Conservation (phyloP, 2,113 vertebrate species). For the Urocitellus parryii region DNA sequence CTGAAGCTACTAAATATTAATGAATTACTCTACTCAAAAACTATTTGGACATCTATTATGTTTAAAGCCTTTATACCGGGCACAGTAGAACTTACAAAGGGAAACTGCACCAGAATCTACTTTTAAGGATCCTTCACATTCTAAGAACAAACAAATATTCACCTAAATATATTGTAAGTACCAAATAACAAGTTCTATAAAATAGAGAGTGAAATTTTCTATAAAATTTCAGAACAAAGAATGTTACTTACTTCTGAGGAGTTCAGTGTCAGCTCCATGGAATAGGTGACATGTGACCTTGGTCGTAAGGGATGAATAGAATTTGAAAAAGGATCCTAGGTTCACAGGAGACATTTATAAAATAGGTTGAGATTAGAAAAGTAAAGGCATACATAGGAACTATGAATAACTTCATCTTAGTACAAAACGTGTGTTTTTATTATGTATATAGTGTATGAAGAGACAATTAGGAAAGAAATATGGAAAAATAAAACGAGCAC, state of each 20-base stretch:
- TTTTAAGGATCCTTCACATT: not conserved
- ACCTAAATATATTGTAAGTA: not conserved
- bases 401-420: not conserved
- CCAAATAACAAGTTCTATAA: constrained; percentile 8
- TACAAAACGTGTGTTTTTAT: not conserved
- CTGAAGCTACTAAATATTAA: not conserved
- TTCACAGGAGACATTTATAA: not conserved
- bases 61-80: not conserved
- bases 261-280: not conserved
- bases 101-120: not conserved
- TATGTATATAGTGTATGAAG: not conserved
- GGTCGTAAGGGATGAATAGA: not conserved
- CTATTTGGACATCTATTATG: not conserved
- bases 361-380: constrained; percentile 5
- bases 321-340: not conserved
- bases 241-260: not conserved
- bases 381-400: not conserved
- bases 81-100: not conserved
- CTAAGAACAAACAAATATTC: not conserved
- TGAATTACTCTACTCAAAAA: not conserved
- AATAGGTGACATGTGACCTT: not conserved
- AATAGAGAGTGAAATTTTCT: not conserved
- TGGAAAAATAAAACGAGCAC: not conserved
- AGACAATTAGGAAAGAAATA: not conserved
- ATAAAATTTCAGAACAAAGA: constrained; percentile 19